Evolutionary conservation across 2,888 invertebrate genomes (phyloP).

Genomic region (Empis stercorea): DNA sequence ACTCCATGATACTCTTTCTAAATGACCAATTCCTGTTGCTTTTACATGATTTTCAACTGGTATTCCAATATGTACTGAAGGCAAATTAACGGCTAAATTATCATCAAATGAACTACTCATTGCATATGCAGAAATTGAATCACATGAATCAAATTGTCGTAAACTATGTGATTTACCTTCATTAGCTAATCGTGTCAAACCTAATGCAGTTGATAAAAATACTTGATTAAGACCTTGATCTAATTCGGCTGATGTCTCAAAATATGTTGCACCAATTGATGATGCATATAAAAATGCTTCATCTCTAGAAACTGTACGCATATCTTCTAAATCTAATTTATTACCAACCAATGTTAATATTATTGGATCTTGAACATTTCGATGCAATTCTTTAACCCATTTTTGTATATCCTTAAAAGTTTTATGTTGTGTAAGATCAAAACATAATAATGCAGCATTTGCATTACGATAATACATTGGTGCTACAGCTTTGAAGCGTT

Average conservation of each 20-base stretch:
- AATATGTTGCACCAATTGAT: constrained; percentile 70
- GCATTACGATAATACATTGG: constrained; percentile 92
- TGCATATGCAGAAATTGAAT: constrained; percentile 32
- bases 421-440: constrained; percentile 64
- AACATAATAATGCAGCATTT: constrained; percentile 77
- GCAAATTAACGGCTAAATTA: constrained; percentile 25
- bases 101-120: constrained; percentile 23
- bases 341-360: constrained; percentile 73
- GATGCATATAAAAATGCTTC: constrained; percentile 67
- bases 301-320: constrained; percentile 48
- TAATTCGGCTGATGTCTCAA: constrained; percentile 70
- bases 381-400: constrained; percentile 72
- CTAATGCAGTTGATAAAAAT: constrained; percentile 52
- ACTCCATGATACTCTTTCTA: constrained; percentile 51
- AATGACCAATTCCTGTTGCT: constrained; percentile 47
- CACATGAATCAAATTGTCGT: constrained; percentile 47
- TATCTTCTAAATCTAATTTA: constrained; percentile 60
- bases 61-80: constrained; percentile 31
- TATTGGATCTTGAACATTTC: constrained; percentile 68
- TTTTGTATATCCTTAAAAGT: constrained; percentile 67
- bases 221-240: constrained; percentile 66
- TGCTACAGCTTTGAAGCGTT: constrained; percentile 71
- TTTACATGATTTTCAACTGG: constrained; percentile 43
- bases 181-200: constrained; percentile 44
- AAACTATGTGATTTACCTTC: constrained; percentile 41